Evolutionary conservation across 2,797 vertebrate genomes (phyloP), one percentile per base, ranked within the genome.

Genomic region (Prunella strophiata): DNA sequence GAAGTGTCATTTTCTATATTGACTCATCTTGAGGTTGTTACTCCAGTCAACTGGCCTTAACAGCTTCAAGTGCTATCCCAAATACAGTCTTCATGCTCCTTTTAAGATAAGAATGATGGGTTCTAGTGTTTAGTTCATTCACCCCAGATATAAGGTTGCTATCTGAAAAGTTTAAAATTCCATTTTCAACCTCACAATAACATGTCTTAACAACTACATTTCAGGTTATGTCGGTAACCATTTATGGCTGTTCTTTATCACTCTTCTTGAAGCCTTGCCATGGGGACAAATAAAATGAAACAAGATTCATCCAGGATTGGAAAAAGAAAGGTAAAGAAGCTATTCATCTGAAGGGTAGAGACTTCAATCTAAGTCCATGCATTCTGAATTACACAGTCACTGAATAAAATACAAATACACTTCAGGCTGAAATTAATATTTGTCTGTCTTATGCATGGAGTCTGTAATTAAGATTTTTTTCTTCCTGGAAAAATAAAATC

Each of bases 71-170:
- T 73, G 27, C 22, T 76, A 40, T 74, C 29, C 36, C 51, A 88
- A 88, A 73, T 51, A 55, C 17, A 70, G 42, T 30, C 18, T 88
- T 80, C 34, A 34, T 50, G 40, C 52, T 85, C 55, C 38, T 52
- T 74, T 89, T 63, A 84, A 88, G 48, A 57, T 83, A 93, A 75
- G 30, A 92, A 18, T 87, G 51, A 79, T 78, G 47, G 10, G 77
- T 94, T 85, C 74, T 40, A 58, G n/a, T 36, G 30, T 79, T 96
- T 79, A 63, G 43, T 80, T 93, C 48, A 76, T 75, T 93, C 30
- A 88, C 40, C 16, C 21, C 22, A 10, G 51, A 66, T 85, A 79
- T 45, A 48, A 85, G 14, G 40, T 73, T 88, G 40, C 48, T 88
- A 85, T 80, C 61, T 85, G 52, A 74, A 77, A 91, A 89, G 30